Percentiles rank a stretch among this genome's conserved stretches.
Evolutionary conservation across 2,797 vertebrate genomes (phyloP).

Genomic region (Phoxinus dragarum): DNA sequence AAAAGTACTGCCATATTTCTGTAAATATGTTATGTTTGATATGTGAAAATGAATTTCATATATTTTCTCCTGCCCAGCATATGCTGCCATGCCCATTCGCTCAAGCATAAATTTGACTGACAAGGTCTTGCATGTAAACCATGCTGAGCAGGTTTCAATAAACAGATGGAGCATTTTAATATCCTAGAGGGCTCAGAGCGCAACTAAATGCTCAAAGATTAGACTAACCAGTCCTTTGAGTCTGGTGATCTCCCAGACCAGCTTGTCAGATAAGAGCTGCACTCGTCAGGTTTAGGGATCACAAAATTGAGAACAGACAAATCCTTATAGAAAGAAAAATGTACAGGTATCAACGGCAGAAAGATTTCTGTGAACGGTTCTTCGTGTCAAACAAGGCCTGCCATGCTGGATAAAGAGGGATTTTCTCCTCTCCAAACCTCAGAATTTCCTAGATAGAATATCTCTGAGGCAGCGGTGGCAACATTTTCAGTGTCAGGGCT

Average conservation of each 20-base stretch:
- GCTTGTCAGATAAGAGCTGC: slow-evolving; percentile 69
- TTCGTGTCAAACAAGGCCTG: slow-evolving; percentile 68
- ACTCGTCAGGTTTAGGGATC: slow-evolving; percentile 70
- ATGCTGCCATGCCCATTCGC: slow-evolving; percentile 7
- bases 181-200: slow-evolving; percentile 41
- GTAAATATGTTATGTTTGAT: background rate
- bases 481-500: slow-evolving; percentile 44
- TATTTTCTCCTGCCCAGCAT: slow-evolving; percentile 5
- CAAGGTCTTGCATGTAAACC: slow-evolving; percentile 43
- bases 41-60: background rate
- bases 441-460: slow-evolving; percentile 36
- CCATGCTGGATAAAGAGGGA: slow-evolving; percentile 71
- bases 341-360: slow-evolving; percentile 67
- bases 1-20: background rate
- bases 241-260: slow-evolving; percentile 34
- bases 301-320: slow-evolving; percentile 66
- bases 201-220: slow-evolving; percentile 35
- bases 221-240: slow-evolving; percentile 64
- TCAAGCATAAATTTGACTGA: slow-evolving; percentile 49
- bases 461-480: slow-evolving; percentile 20
- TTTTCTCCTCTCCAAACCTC: slow-evolving; percentile 52
- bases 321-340: slow-evolving; percentile 68
- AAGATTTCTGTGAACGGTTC: slow-evolving; percentile 64
- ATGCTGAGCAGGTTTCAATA: slow-evolving; percentile 43
- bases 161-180: slow-evolving; percentile 47